A percentile compares a stretch with the other conserved stretches of the same genome.
Conservation (phyloP, 2,888 invertebrate species). For the Archaeoteleia sp. region DNA sequence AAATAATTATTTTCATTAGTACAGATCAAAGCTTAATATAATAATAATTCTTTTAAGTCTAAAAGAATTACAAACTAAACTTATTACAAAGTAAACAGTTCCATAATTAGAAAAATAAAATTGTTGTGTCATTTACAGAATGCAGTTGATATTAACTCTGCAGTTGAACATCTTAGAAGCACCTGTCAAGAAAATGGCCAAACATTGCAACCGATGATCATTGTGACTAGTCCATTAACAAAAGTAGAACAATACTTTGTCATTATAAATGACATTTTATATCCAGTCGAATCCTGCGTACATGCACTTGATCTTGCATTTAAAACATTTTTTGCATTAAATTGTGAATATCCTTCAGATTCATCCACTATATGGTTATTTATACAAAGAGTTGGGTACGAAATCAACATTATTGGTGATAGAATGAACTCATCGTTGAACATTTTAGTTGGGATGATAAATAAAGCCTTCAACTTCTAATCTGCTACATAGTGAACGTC, state of each 20-base stretch:
- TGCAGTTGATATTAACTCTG: too few species aligned
- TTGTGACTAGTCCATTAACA: neutral
- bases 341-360: constrained; percentile 1
- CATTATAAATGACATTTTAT: neutral
- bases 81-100: too few species aligned
- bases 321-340: neutral
- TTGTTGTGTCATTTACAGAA: too few species aligned
- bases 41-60: too few species aligned
- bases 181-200: too few species aligned
- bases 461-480: neutral
- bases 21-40: too few species aligned
- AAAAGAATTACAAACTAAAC: too few species aligned
- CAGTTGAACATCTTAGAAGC: too few species aligned
- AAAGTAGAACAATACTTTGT: constrained; percentile 1
- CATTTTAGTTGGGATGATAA: neutral
- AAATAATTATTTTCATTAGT: too few species aligned
- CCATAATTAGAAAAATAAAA: too few species aligned
- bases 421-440: neutral
- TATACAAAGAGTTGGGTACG: constrained; percentile 4
- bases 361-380: neutral
- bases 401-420: too few species aligned
- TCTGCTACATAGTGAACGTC: neutral
- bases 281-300: neutral
- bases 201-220: neutral
- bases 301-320: neutral